Percentiles rank a stretch among this genome's conserved stretches.
Conservation (phyloP, 37 sponge, comb jelly and placozoan species). For the Hexactinellida sp. region DNA sequence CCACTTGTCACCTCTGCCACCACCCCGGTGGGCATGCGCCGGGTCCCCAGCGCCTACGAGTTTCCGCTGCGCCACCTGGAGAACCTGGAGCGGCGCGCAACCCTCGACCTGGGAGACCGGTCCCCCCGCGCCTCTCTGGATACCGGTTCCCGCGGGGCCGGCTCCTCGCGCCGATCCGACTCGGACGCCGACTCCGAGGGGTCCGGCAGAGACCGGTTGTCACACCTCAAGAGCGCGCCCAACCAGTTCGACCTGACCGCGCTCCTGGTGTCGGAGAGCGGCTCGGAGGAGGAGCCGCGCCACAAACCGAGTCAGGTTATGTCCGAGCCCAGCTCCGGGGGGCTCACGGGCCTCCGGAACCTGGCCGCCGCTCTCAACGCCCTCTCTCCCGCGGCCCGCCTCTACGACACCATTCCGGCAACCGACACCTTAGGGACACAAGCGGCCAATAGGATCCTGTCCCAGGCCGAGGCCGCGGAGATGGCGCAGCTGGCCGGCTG, state of each 20-base stretch:
- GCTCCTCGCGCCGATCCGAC: not conserved
- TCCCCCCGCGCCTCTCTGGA: not conserved
- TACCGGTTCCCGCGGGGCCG: not conserved
- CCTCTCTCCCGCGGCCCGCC: not conserved
- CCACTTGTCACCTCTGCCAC: not conserved
- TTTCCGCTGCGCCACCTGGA: not conserved
- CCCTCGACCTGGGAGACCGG: not conserved
- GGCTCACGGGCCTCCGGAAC: not conserved
- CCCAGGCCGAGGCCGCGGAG: not conserved
- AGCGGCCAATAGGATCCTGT: not conserved
- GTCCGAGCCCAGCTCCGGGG: not conserved
- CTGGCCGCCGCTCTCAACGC: not conserved
- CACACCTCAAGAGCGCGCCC: not conserved
- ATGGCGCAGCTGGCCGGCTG: not conserved
- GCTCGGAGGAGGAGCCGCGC: not conserved
- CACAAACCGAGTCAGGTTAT: not conserved
- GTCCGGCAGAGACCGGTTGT: not conserved
- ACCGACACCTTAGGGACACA: not conserved
- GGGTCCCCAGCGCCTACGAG: not conserved
- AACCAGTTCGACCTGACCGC: constrained; percentile 6
- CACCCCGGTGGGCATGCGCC: not conserved
- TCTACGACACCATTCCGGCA: not conserved
- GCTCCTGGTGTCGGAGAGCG: not conserved
- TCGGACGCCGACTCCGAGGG: not conserved
- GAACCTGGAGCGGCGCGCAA: not conserved